These are phyloP conservation scores for Muscicapa striata DNA, from an alignment of 2,797 vertebrate species.

Conservation along the genomic window DNA sequence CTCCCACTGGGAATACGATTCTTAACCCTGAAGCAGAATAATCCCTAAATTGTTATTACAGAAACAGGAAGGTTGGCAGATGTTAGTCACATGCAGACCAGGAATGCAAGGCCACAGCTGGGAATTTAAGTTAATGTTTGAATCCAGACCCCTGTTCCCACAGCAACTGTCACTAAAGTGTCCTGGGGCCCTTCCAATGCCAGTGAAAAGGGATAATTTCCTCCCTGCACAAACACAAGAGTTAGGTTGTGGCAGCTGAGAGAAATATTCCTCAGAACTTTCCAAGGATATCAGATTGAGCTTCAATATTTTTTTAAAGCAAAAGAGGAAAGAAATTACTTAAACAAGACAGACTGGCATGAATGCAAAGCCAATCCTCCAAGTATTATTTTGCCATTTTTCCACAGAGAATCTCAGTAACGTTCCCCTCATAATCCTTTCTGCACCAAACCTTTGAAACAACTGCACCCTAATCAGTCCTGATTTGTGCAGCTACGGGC, in stretches of 20 bases:
- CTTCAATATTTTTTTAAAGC: not conserved
- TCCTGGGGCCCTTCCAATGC: not conserved
- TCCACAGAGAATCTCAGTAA: not conserved
- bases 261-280: not conserved
- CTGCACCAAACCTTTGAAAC: not conserved
- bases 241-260: not conserved
- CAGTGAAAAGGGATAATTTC: not conserved
- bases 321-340: not conserved
- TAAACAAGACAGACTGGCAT: not conserved
- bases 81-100: not conserved
- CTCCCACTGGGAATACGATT: not conserved
- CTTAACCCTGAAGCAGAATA: not conserved
- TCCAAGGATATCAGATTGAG: not conserved
- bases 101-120: not conserved
- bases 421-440: not conserved
- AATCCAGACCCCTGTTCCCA: not conserved
- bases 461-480: not conserved
- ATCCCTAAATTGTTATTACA: not conserved
- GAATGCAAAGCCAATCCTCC: not conserved
- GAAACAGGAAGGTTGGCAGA: not conserved
- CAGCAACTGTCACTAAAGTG: not conserved
- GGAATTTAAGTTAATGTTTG: not conserved
- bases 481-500: not conserved
- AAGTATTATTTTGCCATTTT: not conserved
- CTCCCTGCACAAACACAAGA: not conserved